Evolutionary conservation across 1,140 invertebrate species (phyloP), one percentile per base, ranked within the genome.

Genomic region (Cydia fagiglandana): DNA sequence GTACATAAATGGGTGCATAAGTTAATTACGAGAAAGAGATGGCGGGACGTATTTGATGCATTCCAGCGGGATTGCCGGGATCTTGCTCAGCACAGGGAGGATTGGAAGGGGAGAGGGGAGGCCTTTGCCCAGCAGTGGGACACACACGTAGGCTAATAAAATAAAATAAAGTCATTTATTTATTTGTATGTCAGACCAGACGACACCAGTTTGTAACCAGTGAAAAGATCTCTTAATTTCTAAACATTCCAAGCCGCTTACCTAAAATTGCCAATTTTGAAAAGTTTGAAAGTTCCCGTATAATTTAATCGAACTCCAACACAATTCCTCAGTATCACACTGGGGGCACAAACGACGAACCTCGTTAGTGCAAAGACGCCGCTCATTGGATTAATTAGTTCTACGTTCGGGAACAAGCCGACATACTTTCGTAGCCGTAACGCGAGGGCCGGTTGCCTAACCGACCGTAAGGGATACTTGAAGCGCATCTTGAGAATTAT

Each of bases 371-470:
- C 83, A 84, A 87, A 88, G 85, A 88, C 81, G 79, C 80, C 83
- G 82, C 81, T 88, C 84, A 91, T 90, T 89, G 87, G 87, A 90
- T 90, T 90, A 91, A 91, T 91, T 88, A 88, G 87, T 89, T 86
- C 80, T 81, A 80, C 80, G 81, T 83, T 84, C 78, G 81, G 64
- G 77, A 74, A 80, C 79, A 84, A 73, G 77, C 78, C 79, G 80
- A 80, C 83, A 86, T 83, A 88, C 83, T 89, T 89, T 79, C 79
- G 61, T 77, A 81, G 61, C 70, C 64, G 64, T 81, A 84, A 81
- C 76, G 66, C 81, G n/a, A 41, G 34, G 64, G 66, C 66, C 66
- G 34, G 66, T 70, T 70, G 66, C 15, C 7, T 61, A 61, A 17
- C 17, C 66, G 13, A 47, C 45, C 45, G 45, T 47, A 34, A 34